A percentile compares a stretch with the other conserved stretches of the same genome.
Conservation (phyloP, 2,113 vertebrate species). For the Panurus biarmicus region DNA sequence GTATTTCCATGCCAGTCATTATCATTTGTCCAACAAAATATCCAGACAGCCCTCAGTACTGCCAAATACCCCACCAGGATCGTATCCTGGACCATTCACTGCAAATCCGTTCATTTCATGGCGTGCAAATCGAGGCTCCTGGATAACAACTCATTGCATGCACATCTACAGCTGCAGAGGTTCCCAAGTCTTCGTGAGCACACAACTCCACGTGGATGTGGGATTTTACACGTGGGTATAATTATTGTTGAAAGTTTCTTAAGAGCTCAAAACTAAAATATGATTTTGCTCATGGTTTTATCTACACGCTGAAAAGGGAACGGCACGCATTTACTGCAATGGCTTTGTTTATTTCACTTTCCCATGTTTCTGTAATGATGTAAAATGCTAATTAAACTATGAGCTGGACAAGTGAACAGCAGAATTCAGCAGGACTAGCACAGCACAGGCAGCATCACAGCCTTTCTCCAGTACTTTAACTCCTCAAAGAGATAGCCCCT, state of each 20-base stretch:
- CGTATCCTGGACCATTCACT: not conserved
- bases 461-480: not conserved
- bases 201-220: not conserved
- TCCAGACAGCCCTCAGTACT: not conserved
- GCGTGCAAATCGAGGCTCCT: fast-evolving
- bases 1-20: not conserved
- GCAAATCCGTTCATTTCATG: not conserved
- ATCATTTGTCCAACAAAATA: not conserved
- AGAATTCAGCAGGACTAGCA: not conserved
- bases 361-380: not conserved
- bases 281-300: not conserved
- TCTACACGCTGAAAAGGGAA: not conserved
- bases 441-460: not conserved
- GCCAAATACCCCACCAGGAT: not conserved
- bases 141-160: not conserved
- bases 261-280: not conserved
- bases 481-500: not conserved
- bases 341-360: not conserved
- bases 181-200: not conserved
- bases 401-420: not conserved
- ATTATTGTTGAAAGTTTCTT: not conserved
- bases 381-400: not conserved
- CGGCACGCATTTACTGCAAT: not conserved
- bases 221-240: not conserved
- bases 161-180: not conserved